phyloP scores from a whole-genome alignment of 2,888 invertebrate species.

The Cerceris ruficornis region DNA sequence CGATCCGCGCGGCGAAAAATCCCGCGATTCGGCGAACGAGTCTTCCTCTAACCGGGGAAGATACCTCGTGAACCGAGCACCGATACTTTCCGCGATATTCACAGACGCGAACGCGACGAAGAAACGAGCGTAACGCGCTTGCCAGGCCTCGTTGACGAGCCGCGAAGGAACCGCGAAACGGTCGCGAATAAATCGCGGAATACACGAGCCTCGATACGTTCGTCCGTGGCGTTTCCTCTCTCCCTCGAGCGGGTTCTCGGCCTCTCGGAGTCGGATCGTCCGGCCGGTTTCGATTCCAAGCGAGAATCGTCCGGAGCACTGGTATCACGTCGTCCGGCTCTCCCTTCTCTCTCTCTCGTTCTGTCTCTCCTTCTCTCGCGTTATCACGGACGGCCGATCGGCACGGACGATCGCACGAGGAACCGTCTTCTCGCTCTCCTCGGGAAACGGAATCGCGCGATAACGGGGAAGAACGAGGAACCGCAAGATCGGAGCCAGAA shows the following conservation, averaged over 20 bases:
- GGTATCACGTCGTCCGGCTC: conserved; percentile 1
- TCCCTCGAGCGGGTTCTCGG: background rate
- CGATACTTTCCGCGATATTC: no score
- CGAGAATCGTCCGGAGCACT: background rate
- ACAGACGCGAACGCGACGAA: no score
- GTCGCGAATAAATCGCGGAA: conserved; percentile 3
- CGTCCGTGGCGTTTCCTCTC: background rate
- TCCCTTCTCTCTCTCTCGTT: no score
- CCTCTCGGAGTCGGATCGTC: background rate
- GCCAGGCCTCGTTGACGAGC: background rate
- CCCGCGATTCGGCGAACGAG: conserved; percentile 3
- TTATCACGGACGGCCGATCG: conserved; percentile 14
- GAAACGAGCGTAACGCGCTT: no score
- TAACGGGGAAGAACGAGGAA: background rate
- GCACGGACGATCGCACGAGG: conserved; percentile 8
- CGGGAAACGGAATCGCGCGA: background rate
- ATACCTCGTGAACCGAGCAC: conserved; percentile 7
- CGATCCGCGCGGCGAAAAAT: conserved; percentile 9
- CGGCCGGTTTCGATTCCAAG: background rate
- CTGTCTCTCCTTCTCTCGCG: background rate
- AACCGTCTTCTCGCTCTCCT: background rate
- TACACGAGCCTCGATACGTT: background rate
- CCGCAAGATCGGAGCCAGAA: conserved; percentile 16
- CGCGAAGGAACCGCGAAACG: conserved; percentile 7
- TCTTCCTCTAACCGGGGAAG: background rate